A percentile compares a stretch with the other conserved stretches of the same genome.
phyloP scores from a whole-genome alignment of 2,888 invertebrate genomes.

The Papilio demoleus region DNA sequence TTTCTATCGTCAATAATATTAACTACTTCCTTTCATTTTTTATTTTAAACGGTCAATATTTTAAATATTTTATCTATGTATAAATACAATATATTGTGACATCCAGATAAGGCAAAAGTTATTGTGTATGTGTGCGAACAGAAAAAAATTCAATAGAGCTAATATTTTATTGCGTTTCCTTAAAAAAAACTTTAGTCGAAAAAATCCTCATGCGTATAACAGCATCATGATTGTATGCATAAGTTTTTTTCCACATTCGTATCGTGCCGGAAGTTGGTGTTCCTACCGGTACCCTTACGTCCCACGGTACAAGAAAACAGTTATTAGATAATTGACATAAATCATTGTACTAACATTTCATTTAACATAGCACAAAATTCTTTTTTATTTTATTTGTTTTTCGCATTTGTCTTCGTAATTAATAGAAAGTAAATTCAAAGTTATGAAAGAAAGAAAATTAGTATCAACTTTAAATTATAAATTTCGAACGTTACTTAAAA shows the following conservation, averaged over 20 bases:
- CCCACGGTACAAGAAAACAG: constrained; percentile 35
- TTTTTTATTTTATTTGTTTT: not conserved
- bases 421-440: not conserved
- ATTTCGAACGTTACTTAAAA: not conserved
- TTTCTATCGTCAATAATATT: constrained; percentile 16
- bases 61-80: not conserved
- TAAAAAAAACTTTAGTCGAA: not conserved
- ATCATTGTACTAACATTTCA: not conserved
- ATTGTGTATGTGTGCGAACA: no score
- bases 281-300: constrained; percentile 36
- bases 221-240: constrained; percentile 10
- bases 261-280: constrained; percentile 33
- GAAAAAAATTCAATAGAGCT: not conserved
- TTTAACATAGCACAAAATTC: not conserved
- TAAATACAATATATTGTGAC: no score
- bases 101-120: no score
- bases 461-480: not conserved
- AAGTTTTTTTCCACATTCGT: constrained; percentile 28
- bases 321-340: constrained; percentile 37
- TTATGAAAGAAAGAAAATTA: not conserved
- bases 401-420: not conserved
- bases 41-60: not conserved
- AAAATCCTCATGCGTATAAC: not conserved
- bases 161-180: not conserved
- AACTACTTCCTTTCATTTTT: not conserved